Conservation (phyloP, 2,797 vertebrate species). For the Merluccius polli region DNA sequence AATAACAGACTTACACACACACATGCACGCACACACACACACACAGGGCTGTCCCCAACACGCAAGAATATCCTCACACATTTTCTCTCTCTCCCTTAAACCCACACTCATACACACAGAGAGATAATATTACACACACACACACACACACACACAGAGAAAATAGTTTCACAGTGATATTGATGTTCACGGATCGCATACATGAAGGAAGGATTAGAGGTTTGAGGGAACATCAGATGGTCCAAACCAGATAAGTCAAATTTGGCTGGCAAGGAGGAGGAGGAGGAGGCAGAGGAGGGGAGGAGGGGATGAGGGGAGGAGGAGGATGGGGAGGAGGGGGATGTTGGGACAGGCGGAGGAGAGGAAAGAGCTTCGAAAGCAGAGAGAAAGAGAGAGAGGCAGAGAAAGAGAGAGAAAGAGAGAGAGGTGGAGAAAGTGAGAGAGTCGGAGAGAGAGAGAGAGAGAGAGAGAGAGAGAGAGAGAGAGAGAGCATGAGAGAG, state of each 20-base stretch:
- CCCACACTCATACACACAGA: slow-evolving; percentile 16
- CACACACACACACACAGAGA: slow-evolving; percentile 13
- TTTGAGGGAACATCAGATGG: slow-evolving; percentile 62
- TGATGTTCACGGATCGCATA: slow-evolving; percentile 45
- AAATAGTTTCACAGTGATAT: slow-evolving; percentile 46
- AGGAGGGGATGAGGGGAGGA: slow-evolving; percentile 7
- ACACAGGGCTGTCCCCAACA: neutral
- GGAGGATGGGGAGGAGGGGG: neutral
- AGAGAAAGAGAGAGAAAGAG: slow-evolving; percentile 15
- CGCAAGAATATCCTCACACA: slow-evolving; percentile 13
- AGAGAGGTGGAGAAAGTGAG: slow-evolving; percentile 21
- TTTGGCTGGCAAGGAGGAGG: slow-evolving; percentile 22
- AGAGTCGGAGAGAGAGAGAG: slow-evolving; percentile 18
- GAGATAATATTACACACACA: slow-evolving; percentile 4
- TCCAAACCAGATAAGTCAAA: slow-evolving; percentile 59
- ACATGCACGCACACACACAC: slow-evolving; percentile 19
- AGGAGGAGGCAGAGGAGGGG: slow-evolving; percentile 10
- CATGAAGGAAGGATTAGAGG: slow-evolving; percentile 65
- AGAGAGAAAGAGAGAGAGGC: too few relatives aligned
- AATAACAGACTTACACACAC: slow-evolving; percentile 13
- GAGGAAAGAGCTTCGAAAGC: neutral
- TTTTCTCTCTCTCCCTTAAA: neutral
- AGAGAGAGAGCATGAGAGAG: slow-evolving; percentile 74
- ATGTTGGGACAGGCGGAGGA: neutral
- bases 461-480: slow-evolving; percentile 39